phyloP scores from a whole-genome alignment of 2,797 vertebrate genomes.

The Chiloscyllium punctatum region DNA sequence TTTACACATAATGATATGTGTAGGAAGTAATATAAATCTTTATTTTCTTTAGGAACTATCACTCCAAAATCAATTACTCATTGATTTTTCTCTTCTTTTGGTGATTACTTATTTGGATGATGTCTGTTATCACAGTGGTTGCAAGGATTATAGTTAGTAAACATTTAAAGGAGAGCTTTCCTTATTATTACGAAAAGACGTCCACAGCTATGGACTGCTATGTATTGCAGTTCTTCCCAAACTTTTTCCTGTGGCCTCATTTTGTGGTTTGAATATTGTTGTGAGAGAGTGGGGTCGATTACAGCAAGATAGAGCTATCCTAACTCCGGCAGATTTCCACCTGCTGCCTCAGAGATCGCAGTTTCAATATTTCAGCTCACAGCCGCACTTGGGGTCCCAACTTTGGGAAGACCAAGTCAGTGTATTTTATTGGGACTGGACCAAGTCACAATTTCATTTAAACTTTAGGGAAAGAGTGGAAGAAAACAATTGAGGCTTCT shows the following conservation, averaged over 20 bases:
- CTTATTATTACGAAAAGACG: neutral
- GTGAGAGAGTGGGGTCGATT: too few species aligned
- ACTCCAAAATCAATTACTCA: neutral
- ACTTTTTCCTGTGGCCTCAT: too few species aligned
- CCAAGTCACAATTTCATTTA: neutral
- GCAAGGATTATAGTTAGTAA: constrained; percentile 9
- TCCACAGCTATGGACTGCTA: neutral
- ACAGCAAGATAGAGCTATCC: too few species aligned
- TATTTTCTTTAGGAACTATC: neutral
- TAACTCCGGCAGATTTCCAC: too few species aligned
- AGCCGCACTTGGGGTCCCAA: too few species aligned
- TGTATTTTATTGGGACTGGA: neutral
- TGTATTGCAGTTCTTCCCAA: too few species aligned
- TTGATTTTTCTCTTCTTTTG: constrained; percentile 16
- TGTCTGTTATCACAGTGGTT: constrained; percentile 23
- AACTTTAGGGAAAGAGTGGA: neutral
- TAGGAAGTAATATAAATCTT: neutral
- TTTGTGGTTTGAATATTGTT: too few species aligned
- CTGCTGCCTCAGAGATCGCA: too few species aligned
- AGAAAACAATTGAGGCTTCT: neutral
- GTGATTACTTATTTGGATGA: constrained; percentile 5
- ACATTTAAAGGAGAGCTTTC: neutral
- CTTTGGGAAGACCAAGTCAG: neutral
- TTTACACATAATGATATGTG: constrained; percentile 6
- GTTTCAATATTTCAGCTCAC: too few species aligned